A percentile compares a stretch with the other conserved stretches of the same genome.
phyloP scores from a whole-genome alignment of 1,140 invertebrate genomes.

The Papilio polyxenes region DNA sequence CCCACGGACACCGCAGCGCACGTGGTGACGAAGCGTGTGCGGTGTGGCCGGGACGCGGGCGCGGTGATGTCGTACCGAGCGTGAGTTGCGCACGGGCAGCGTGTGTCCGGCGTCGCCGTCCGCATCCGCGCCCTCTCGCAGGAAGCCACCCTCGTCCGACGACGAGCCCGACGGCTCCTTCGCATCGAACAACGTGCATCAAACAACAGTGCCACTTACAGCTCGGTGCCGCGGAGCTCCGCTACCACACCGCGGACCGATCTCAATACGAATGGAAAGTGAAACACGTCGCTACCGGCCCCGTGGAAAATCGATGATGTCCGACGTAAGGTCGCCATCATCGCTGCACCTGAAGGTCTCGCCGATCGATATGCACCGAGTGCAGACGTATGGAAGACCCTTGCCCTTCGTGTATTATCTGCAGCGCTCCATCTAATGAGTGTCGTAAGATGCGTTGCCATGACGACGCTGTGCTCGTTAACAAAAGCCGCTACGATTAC shows the following conservation, averaged over 20 bases:
- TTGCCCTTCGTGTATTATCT: conserved; percentile 16
- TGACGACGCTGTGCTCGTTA: conserved; percentile 60
- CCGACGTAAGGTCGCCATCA: conserved; percentile 69
- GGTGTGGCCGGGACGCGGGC: conserved; percentile 39
- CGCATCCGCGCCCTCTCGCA: conserved; percentile 64
- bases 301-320: conserved; percentile 71
- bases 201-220: conserved; percentile 41
- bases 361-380: conserved; percentile 40
- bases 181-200: conserved; percentile 45
- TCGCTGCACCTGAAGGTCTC: conserved; percentile 48
- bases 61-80: conserved; percentile 65
- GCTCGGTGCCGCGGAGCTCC: conserved; percentile 19
- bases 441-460: conserved; percentile 61
- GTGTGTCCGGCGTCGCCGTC: conserved; percentile 73
- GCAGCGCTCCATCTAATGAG: conserved; percentile 43
- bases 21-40: neutral
- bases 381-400: conserved; percentile 44
- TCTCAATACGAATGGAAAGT: conserved; percentile 59
- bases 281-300: conserved; percentile 57
- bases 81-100: conserved; percentile 77
- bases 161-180: conserved; percentile 78
- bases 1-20: neutral
- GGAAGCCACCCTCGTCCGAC: conserved; percentile 76
- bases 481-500: conserved; percentile 53
- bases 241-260: conserved; percentile 39